phyloP scores from a whole-genome alignment of 2,888 invertebrate genomes.

The Tetragonula carbonaria region DNA sequence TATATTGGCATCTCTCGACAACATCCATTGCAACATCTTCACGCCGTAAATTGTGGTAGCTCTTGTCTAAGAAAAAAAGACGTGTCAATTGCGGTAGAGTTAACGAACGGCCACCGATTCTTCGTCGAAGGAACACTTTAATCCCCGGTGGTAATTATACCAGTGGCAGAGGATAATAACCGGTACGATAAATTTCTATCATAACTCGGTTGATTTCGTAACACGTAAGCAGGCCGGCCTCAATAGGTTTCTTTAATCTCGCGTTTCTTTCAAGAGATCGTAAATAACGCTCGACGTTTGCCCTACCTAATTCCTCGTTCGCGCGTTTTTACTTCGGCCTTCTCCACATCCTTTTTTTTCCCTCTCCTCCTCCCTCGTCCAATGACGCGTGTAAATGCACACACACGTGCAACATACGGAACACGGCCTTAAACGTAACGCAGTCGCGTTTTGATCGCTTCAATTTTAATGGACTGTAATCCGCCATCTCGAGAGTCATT shows the following conservation, averaged over 20 bases:
- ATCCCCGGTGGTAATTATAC: slow-evolving; percentile 25
- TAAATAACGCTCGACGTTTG: slow-evolving; percentile 52
- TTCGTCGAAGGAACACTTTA: background rate
- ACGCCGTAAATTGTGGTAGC: background rate
- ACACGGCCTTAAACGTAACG: slow-evolving; percentile 52
- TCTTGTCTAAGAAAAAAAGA: background rate
- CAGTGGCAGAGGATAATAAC: slow-evolving; percentile 35
- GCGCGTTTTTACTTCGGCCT: slow-evolving; percentile 16
- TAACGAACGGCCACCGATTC: slow-evolving; percentile 14
- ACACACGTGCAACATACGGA: background rate
- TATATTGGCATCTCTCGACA: background rate
- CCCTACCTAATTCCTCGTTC: slow-evolving; percentile 29
- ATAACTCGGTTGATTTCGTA: slow-evolving; percentile 49
- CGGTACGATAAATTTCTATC: slow-evolving; percentile 54
- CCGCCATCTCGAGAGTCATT: slow-evolving; percentile 56
- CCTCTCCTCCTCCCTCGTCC: background rate
- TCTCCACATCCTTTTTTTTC: background rate
- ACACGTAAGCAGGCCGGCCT: slow-evolving; percentile 32
- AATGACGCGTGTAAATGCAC: background rate
- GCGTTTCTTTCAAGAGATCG: slow-evolving; percentile 45
- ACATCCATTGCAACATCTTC: background rate
- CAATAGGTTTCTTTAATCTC: slow-evolving; percentile 47
- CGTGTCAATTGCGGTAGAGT: slow-evolving; percentile 29
- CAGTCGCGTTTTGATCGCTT: slow-evolving; percentile 65
- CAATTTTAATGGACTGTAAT: slow-evolving; percentile 65